These are phyloP conservation scores for Agrilus planipennis DNA, from an alignment of 1,140 invertebrate species.

Conservation along the genomic window DNA sequence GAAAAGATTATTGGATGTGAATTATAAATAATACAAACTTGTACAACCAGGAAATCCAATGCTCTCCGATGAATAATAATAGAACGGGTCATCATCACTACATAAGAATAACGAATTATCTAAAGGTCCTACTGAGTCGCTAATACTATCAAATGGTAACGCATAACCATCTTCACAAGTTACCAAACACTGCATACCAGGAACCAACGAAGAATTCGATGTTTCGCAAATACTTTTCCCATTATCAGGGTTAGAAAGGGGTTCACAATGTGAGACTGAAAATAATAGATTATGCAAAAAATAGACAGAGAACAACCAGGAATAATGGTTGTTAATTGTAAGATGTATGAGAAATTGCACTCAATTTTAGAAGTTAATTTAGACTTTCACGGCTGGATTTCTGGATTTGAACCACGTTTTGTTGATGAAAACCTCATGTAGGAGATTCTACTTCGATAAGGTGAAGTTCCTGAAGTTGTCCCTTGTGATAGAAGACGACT, in stretches of 20 bases:
- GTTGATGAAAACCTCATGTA: too few relatives aligned
- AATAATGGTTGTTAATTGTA: too few relatives aligned
- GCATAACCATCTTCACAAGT: constrained; percentile 50
- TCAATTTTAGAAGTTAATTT: too few relatives aligned
- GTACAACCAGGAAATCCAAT: constrained; percentile 45
- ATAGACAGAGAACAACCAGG: neutral
- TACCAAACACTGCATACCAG: constrained; percentile 42
- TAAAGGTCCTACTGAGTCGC: constrained; percentile 23
- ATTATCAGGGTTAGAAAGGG: constrained; percentile 41
- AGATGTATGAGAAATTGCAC: too few relatives aligned
- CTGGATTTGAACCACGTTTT: too few relatives aligned
- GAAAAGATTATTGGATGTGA: too few relatives aligned
- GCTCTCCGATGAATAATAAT: constrained; percentile 30
- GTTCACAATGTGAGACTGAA: constrained; percentile 44
- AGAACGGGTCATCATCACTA: constrained; percentile 19
- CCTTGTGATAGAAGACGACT: too few relatives aligned
- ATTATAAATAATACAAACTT: too few relatives aligned
- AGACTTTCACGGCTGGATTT: too few relatives aligned
- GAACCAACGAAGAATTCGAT: constrained; percentile 25
- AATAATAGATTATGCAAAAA: constrained; percentile 6
- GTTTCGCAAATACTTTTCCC: constrained; percentile 43
- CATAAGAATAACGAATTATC: constrained; percentile 22
- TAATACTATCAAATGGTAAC: constrained; percentile 38
- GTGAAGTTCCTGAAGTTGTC: too few relatives aligned
- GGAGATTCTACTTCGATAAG: too few relatives aligned